Evolutionary conservation across 1,140 invertebrate genomes (phyloP).

Genomic region (Drosophila oshimai): DNA sequence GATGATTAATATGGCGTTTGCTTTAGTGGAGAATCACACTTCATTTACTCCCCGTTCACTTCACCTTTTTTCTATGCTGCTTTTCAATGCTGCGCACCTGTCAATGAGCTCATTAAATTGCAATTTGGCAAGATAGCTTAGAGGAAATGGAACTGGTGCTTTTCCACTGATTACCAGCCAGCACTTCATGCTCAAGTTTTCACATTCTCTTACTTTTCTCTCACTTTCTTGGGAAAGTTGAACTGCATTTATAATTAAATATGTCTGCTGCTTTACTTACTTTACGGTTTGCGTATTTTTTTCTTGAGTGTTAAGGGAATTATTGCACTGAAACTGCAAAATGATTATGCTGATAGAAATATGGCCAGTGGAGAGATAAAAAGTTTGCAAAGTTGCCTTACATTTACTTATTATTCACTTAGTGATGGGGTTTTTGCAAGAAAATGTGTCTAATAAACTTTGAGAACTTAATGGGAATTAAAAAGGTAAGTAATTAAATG

Average conservation of each 20-base stretch:
- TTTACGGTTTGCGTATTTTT: slow-evolving; percentile 25
- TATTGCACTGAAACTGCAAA: slow-evolving; percentile 32
- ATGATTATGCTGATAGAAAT: slow-evolving; percentile 34
- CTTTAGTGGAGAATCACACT: slow-evolving; percentile 34
- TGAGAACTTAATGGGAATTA: not conserved
- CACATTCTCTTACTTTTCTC: slow-evolving; percentile 12
- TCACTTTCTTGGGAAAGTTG: slow-evolving; percentile 21
- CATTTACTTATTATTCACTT: slow-evolving; percentile 14
- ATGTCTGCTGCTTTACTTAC: slow-evolving; percentile 47
- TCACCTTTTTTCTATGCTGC: not conserved
- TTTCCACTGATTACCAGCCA: slow-evolving; percentile 41
- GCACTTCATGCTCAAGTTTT: slow-evolving; percentile 16
- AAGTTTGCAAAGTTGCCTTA: slow-evolving; percentile 21
- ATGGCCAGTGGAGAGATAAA: not conserved
- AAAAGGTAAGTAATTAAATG: no score
- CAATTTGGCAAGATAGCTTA: slow-evolving; percentile 52
- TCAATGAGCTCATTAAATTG: slow-evolving; percentile 79
- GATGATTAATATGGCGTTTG: slow-evolving; percentile 61
- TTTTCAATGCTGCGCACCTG: slow-evolving; percentile 27
- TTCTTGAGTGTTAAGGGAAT: not conserved
- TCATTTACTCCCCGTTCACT: slow-evolving; percentile 46
- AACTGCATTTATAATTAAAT: slow-evolving; percentile 56
- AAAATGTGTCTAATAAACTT: not conserved
- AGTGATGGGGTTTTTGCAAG: not conserved
- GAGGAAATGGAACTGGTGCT: slow-evolving; percentile 42